Percentiles rank a stretch among this genome's conserved stretches.
phyloP scores from a whole-genome alignment of 2,797 vertebrate species.

The Sparus aurata region DNA sequence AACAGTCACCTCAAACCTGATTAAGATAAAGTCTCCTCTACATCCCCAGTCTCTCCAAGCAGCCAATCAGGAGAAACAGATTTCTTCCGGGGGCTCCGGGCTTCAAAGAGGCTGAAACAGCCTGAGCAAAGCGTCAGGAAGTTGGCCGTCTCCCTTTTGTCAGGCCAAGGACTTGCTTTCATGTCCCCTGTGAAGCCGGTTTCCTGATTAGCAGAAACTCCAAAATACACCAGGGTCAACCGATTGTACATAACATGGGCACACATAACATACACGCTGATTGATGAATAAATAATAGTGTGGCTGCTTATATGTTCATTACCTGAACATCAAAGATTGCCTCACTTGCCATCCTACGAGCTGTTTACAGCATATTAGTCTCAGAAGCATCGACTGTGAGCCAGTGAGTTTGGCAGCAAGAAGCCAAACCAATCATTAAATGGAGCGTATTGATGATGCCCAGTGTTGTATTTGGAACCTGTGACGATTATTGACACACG shows the following conservation, averaged over 20 bases:
- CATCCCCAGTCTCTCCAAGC: slow-evolving; percentile 48
- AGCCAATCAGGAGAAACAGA: slow-evolving; percentile 52
- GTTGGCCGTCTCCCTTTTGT: slow-evolving; percentile 64
- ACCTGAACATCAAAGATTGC: slow-evolving; percentile 1
- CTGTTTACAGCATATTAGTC: slow-evolving; percentile 1
- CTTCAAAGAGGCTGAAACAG: slow-evolving; percentile 68
- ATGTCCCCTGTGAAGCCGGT: slow-evolving; percentile 59
- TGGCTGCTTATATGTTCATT: not conserved
- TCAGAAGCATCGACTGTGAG: not conserved
- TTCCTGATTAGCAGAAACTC: slow-evolving; percentile 66
- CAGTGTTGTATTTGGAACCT: not conserved
- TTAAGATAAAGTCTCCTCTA: slow-evolving; percentile 59
- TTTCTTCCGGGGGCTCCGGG: slow-evolving; percentile 55
- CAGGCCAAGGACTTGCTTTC: slow-evolving; percentile 61
- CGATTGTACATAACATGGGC: not conserved
- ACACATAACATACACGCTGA: slow-evolving; percentile 14
- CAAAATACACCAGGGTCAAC: slow-evolving; percentile 30
- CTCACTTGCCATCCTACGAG: not conserved
- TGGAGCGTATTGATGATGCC: slow-evolving; percentile 5
- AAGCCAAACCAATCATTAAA: not conserved
- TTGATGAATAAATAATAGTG: not conserved
- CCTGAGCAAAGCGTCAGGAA: slow-evolving; percentile 66
- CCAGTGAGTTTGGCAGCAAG: slow-evolving; percentile 15
- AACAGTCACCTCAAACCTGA: slow-evolving; percentile 54
- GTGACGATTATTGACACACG: not conserved